A percentile compares a stretch with the other conserved stretches of the same genome.
Evolutionary conservation across 2,888 invertebrate species (phyloP).

Genomic region (Argyra leucocephala): DNA sequence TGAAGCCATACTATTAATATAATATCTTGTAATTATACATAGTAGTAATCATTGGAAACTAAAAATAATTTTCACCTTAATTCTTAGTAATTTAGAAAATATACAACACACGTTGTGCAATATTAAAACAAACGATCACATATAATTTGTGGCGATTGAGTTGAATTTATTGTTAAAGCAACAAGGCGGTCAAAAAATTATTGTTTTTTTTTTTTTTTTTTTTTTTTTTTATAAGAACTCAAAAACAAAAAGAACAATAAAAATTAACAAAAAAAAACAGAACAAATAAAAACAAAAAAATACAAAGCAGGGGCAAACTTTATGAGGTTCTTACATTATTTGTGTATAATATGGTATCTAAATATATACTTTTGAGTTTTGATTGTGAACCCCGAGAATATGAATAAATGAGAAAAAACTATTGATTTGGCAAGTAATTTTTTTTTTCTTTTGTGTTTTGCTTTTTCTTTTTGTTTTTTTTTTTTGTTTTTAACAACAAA

Average conservation of each 20-base stretch:
- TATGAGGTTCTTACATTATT: background rate
- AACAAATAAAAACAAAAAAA: background rate
- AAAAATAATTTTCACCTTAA: background rate
- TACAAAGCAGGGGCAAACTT: background rate
- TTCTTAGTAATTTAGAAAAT: background rate
- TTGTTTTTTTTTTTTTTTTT: too few relatives aligned
- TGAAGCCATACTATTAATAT: too few relatives aligned
- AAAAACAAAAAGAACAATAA: background rate
- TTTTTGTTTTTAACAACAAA: background rate
- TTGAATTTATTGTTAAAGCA: background rate
- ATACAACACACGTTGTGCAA: too few relatives aligned
- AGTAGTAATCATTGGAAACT: background rate
- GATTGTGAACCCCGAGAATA: too few relatives aligned
- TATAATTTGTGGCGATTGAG: background rate
- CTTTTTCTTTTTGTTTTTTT: background rate
- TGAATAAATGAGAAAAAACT: background rate
- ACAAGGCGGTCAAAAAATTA: background rate
- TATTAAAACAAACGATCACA: too few relatives aligned
- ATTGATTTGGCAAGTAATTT: conserved; percentile 4
- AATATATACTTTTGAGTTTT: background rate
- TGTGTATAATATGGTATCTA: too few relatives aligned
- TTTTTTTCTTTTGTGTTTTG: background rate
- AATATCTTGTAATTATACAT: too few relatives aligned
- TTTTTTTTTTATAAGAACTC: background rate
- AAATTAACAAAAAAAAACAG: background rate